Evolutionary conservation across 1,140 invertebrate genomes (phyloP).

Genomic region (Calliphora vicina): DNA sequence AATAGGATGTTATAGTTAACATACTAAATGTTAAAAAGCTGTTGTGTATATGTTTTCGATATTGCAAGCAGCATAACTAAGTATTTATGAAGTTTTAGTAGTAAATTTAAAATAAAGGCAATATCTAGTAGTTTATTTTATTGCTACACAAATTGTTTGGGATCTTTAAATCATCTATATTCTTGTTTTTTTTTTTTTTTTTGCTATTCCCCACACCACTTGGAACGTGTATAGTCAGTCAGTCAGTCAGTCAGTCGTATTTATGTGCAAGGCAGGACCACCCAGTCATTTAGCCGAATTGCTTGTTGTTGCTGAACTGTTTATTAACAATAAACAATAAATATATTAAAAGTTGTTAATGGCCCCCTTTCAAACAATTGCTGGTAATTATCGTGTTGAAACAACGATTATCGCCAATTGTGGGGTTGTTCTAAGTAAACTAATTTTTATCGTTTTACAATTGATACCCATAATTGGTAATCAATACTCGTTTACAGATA

Average conservation of each 20-base stretch:
- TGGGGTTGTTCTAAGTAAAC: background rate
- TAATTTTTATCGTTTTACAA: slow-evolving; percentile 11
- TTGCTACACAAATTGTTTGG: background rate
- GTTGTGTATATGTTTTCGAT: too few species aligned
- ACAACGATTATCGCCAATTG: background rate
- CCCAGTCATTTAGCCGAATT: slow-evolving; percentile 9
- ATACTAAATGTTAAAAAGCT: background rate
- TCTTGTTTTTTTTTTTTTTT: background rate
- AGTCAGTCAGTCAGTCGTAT: background rate
- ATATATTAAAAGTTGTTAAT: slow-evolving; percentile 5
- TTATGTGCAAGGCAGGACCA: background rate
- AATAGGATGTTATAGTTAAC: slow-evolving; percentile 11
- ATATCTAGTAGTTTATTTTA: background rate
- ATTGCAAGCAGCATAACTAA: too few species aligned
- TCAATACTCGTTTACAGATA: background rate
- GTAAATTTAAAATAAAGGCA: background rate
- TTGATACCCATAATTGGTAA: slow-evolving; percentile 4
- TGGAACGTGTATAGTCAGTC: too few species aligned
- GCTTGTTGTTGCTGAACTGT: background rate
- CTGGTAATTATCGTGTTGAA: slow-evolving; percentile 5
- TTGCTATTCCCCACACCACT: background rate
- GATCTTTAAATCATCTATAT: background rate
- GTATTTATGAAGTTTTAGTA: too few species aligned
- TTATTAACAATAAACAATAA: background rate
- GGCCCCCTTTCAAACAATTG: background rate